Percentiles rank a stretch among this genome's conserved stretches.
Conservation (phyloP, 2,888 invertebrate species). For the Quadroppia sp. region DNA sequence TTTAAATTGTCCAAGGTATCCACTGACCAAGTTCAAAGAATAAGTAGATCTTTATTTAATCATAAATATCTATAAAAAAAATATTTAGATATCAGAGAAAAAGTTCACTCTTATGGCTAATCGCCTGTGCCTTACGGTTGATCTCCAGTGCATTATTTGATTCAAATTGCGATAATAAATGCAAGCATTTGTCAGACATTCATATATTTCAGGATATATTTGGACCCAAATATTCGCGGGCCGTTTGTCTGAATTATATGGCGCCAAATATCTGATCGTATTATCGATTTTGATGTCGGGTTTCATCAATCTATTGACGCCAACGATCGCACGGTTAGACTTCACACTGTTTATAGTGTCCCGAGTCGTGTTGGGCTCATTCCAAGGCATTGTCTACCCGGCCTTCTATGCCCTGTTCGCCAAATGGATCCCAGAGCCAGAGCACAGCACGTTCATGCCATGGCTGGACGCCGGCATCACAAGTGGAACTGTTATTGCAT, state of each 20-base stretch:
- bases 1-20: too few species aligned
- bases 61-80: too few species aligned
- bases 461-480: constrained; percentile 39
- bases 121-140: background rate
- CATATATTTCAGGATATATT: constrained; percentile 36
- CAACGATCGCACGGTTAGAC: constrained; percentile 5
- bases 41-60: too few species aligned
- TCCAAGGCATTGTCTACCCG: constrained; percentile 47
- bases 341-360: constrained; percentile 26
- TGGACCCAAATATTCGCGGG: constrained; percentile 37
- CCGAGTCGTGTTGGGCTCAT: constrained; percentile 34
- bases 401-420: constrained; percentile 47
- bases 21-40: too few species aligned
- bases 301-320: constrained; percentile 39
- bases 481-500: constrained; percentile 39
- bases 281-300: constrained; percentile 35
- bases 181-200: too few species aligned
- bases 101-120: too few species aligned
- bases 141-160: too few species aligned
- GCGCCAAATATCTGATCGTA: constrained; percentile 34
- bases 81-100: too few species aligned
- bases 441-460: constrained; percentile 43
- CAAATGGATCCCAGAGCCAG: constrained; percentile 46
- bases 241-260: constrained; percentile 38
- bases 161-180: too few species aligned